Conservation (phyloP, 2,113 vertebrate genomes). For the Sceloporus undulatus region DNA sequence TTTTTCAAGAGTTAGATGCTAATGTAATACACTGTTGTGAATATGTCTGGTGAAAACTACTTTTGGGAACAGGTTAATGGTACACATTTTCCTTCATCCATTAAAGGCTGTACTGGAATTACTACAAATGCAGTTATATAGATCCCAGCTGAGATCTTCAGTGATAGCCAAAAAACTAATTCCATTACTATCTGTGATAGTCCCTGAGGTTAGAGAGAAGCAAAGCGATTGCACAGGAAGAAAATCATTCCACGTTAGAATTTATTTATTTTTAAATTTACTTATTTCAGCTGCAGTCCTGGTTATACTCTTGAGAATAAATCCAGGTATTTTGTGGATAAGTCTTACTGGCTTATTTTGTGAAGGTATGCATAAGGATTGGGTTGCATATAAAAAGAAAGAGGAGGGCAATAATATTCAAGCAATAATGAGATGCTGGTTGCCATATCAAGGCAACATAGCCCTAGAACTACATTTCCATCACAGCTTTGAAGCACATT, state of each 20-base stretch:
- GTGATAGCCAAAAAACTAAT: conserved; percentile 26
- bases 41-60: conserved; percentile 24
- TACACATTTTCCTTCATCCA: conserved; percentile 13
- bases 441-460: neutral
- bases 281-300: neutral
- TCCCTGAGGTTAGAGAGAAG: conserved; percentile 21
- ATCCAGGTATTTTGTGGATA: neutral
- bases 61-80: conserved; percentile 15
- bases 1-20: conserved; percentile 19
- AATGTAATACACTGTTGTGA: conserved; percentile 20
- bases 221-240: conserved; percentile 13
- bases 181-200: conserved; percentile 11
- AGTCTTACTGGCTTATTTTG: neutral
- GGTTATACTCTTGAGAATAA: neutral
- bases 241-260: neutral
- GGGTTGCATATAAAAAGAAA: neutral
- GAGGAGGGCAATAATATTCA: neutral
- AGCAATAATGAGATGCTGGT: too few relatives aligned
- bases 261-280: neutral
- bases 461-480: neutral
- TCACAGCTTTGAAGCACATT: neutral
- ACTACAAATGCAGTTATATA: conserved; percentile 18
- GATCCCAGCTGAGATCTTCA: conserved; percentile 26
- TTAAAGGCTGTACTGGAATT: conserved; percentile 34
- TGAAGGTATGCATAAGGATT: neutral